Conservation (phyloP, 2,797 vertebrate genomes). For the Hylomyscus alleni region DNA sequence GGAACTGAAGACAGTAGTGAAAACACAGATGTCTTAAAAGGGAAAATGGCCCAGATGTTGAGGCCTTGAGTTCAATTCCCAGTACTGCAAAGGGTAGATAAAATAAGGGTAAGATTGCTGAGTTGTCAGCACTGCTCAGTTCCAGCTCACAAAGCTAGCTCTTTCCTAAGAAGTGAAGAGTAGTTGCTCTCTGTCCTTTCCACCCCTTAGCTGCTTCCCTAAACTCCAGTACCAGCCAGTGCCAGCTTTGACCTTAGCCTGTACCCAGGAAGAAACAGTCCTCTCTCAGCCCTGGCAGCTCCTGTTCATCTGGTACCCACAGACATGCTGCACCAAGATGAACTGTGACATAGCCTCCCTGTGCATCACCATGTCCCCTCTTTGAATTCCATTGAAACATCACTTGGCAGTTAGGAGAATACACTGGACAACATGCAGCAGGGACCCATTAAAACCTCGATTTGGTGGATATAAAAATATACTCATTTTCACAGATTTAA, state of each 20-base stretch:
- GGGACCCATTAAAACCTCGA: conserved; percentile 79
- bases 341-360: not conserved
- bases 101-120: conserved; percentile 24
- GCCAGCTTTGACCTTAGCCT: not conserved
- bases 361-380: not conserved
- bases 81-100: not conserved
- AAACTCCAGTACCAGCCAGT: not conserved
- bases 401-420: conserved; percentile 77
- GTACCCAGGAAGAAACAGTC: not conserved
- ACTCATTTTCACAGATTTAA: conserved; percentile 85
- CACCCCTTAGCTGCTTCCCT: not conserved
- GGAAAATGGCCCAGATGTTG: not conserved
- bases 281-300: conserved; percentile 2
- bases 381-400: conserved; percentile 69
- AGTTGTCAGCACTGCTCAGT: conserved; percentile 6
- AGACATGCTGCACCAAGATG: not conserved
- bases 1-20: conserved; percentile 3
- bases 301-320: not conserved
- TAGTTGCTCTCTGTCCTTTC: not conserved
- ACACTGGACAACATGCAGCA: conserved; percentile 71
- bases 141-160: conserved; percentile 15
- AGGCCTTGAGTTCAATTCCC: not conserved
- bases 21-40: conserved; percentile 52
- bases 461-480: conserved; percentile 83
- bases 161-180: conserved; percentile 56